A percentile compares a stretch with the other conserved stretches of the same genome.
These are phyloP conservation scores for Microcebus tavaratra DNA, from an alignment of 2,113 vertebrate species.

Conservation along the genomic window DNA sequence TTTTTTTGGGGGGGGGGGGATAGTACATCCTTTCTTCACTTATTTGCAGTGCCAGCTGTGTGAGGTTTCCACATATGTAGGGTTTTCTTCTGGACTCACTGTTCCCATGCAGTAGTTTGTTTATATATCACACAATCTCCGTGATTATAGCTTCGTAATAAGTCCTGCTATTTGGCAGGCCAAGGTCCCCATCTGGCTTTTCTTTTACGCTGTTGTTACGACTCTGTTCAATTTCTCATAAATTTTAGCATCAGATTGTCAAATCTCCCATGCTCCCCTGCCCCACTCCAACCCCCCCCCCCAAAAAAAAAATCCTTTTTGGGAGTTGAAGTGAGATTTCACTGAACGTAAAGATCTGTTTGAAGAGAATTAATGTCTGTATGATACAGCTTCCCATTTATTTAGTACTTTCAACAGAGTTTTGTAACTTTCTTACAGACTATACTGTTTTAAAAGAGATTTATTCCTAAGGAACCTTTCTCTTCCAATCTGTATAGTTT, in stretches of 20 bases:
- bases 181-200: background rate
- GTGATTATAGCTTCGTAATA: background rate
- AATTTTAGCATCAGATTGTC: background rate
- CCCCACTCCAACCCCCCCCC: no score
- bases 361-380: background rate
- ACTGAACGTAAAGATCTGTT: background rate
- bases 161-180: background rate
- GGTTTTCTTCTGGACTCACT: background rate
- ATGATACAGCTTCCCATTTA: background rate
- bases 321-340: background rate
- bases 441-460: slow-evolving; percentile 6
- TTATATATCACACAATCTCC: background rate
- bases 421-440: background rate
- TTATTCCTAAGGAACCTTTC: background rate
- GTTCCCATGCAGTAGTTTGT: background rate
- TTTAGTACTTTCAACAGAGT: background rate
- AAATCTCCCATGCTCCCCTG: background rate
- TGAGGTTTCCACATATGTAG: background rate
- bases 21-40: background rate
- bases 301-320: background rate
- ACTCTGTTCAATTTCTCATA: background rate
- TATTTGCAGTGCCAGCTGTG: background rate
- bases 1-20: background rate
- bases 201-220: background rate
- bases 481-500: background rate